Evolutionary conservation across 2,888 invertebrate genomes (phyloP).

Genomic region (Ceramica pisi): DNA sequence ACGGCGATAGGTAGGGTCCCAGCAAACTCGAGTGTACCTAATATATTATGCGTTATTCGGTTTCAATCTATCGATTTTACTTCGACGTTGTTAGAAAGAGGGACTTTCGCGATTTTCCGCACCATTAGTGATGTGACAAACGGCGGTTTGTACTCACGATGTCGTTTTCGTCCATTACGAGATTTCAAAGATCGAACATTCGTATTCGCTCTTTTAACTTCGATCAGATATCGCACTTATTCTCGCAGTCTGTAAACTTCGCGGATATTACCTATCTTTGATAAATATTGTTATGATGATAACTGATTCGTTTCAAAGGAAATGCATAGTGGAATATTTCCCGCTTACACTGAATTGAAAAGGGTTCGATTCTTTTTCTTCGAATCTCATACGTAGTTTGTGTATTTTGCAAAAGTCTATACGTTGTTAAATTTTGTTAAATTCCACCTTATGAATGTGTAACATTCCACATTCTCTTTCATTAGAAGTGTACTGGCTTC

Average conservation of each 20-base stretch:
- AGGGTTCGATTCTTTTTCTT: background rate
- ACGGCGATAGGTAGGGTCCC: constrained; percentile 47
- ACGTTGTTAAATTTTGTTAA: constrained; percentile 10
- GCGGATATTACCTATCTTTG: constrained; percentile 39
- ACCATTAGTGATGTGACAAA: constrained; percentile 88
- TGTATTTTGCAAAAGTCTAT: background rate
- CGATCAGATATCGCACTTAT: constrained; percentile 78
- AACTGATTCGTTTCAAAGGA: constrained; percentile 41
- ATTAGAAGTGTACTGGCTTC: constrained; percentile 36
- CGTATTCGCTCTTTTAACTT: constrained; percentile 83
- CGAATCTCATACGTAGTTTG: background rate
- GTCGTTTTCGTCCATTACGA: constrained; percentile 87
- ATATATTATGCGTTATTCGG: constrained; percentile 78
- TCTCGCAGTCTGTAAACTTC: constrained; percentile 61
- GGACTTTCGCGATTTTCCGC: constrained; percentile 86
- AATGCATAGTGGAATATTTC: constrained; percentile 18
- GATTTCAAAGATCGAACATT: constrained; percentile 85
- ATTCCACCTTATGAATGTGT: constrained; percentile 35
- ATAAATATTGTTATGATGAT: constrained; percentile 36
- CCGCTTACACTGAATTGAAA: constrained; percentile 13
- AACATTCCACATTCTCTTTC: constrained; percentile 44
- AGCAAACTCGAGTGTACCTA: constrained; percentile 68
- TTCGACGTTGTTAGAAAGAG: constrained; percentile 81
- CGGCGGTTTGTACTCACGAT: constrained; percentile 85
- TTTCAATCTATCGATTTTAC: constrained; percentile 82